Base-by-base conservation (phyloP, 2,113 vertebrate genomes). In the Phrynosoma platyrhinos region DNA sequence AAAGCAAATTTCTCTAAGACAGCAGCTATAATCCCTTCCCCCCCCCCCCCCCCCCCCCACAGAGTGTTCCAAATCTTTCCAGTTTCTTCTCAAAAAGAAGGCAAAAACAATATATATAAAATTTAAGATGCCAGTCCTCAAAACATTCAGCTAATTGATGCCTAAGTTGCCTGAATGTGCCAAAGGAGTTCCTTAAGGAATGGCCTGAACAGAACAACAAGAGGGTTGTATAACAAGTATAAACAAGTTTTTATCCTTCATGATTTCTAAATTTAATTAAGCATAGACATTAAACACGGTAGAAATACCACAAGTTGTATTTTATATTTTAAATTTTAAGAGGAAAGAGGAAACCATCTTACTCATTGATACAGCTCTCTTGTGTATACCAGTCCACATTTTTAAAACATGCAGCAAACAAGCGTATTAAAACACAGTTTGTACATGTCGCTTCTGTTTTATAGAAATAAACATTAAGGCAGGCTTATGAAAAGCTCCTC, bases 201-300 rank as follows among this genome's bases (percentile, higher is more conserved):
- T 68, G 40, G 40, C 13, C 25, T 47, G 36, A 82, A 47, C n/a
- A 30, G 32, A 68, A 42, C 81, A 68, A 68, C 81, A 82, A 82
- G 23, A 81, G 36, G 42, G 36, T 47, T 69, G 36, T 82, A 82
- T 68, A 47, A 82, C 58, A 82, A 66, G 62, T 82, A 82, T 42
- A 69, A 82, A 69, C 64, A 82, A 69, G 64, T 82, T 69, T 82
- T 68, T 21, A 82, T 82, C 14, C 64, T 82, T 20, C 40, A 68
- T 30, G 13, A 23, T 69, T 82, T 47, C 62, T 68, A 69, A 82
- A 69, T 47, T 82, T 68, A 69, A 82, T 82, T 69, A 69, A 71
- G 66, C 40, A 53, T 52, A 4, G 66, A 53, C 9, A 8, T 68
- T 82, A 64, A 68, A 36, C 27, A 21, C 23, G 62, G 36, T 68